Evolutionary conservation across 2,113 vertebrate genomes (phyloP).

Genomic region (Oncorhynchus mykiss): DNA sequence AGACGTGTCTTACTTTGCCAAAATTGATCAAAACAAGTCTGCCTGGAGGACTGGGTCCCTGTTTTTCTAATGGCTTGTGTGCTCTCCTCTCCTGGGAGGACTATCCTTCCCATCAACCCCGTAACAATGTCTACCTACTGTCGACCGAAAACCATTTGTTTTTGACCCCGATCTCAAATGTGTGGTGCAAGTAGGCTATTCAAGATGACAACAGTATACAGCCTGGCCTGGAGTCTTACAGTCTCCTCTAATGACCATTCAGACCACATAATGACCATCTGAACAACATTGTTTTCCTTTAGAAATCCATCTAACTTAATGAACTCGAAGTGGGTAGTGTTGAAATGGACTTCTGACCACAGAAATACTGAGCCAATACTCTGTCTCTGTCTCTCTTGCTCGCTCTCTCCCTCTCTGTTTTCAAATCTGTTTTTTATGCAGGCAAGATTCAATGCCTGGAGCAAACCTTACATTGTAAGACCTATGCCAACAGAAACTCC

Average conservation of each 20-base stretch:
- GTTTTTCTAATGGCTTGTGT: too few species aligned
- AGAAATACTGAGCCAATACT: constrained; percentile 15
- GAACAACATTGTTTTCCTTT: constrained; percentile 25
- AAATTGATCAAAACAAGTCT: too few species aligned
- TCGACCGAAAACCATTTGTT: background rate
- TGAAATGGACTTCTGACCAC: constrained; percentile 50
- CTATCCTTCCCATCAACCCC: too few species aligned
- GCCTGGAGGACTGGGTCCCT: too few species aligned
- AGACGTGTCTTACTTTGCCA: too few species aligned
- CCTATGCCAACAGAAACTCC: constrained; percentile 51
- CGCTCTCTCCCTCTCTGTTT: background rate
- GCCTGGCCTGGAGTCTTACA: background rate
- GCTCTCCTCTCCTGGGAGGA: too few species aligned
- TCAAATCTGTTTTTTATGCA: background rate
- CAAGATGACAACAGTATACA: constrained; percentile 3
- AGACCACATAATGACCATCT: constrained; percentile 7
- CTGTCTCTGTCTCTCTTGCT: constrained; percentile 8
- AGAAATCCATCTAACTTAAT: constrained; percentile 54
- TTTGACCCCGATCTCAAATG: background rate
- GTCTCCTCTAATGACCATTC: constrained; percentile 24
- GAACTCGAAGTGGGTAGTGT: constrained; percentile 48
- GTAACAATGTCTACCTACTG: too few species aligned
- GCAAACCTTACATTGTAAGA: constrained; percentile 47
- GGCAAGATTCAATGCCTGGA: constrained; percentile 34
- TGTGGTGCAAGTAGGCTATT: background rate